phyloP scores from a whole-genome alignment of 2,113 vertebrate genomes.

The Anolis sagrei region DNA sequence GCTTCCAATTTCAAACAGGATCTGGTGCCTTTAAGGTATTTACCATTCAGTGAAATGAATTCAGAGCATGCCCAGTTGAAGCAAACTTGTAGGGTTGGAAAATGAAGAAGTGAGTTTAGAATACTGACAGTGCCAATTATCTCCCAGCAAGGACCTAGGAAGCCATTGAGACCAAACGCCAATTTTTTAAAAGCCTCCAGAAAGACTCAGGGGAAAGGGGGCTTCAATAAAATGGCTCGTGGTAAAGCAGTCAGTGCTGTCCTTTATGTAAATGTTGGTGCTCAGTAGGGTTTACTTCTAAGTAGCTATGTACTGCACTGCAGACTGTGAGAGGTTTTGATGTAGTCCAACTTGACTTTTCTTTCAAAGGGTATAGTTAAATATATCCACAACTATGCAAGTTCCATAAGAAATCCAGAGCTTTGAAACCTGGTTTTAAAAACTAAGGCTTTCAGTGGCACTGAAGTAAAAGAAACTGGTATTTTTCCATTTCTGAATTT shows the following conservation, averaged over 20 bases:
- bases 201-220: background rate
- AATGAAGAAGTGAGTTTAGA: conserved; percentile 7
- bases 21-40: too few species aligned
- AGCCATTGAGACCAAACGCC: background rate
- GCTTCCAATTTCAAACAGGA: too few species aligned
- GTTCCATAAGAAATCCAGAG: too few species aligned
- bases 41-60: background rate
- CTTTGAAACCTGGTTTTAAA: too few species aligned
- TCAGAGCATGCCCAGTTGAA: background rate
- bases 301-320: background rate
- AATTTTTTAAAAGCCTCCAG: background rate
- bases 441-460: too few species aligned
- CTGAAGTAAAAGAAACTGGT: too few species aligned
- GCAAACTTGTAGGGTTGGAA: background rate
- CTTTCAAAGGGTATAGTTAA: conserved; percentile 12
- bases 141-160: background rate
- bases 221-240: background rate
- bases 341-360: background rate
- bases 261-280: background rate
- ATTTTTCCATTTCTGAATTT: too few species aligned
- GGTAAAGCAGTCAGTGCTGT: background rate
- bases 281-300: background rate
- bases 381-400: background rate
- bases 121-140: background rate
- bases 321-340: background rate